Base-by-base conservation (phyloP, 2,113 vertebrate genomes). In the Halcyon malimbica region DNA sequence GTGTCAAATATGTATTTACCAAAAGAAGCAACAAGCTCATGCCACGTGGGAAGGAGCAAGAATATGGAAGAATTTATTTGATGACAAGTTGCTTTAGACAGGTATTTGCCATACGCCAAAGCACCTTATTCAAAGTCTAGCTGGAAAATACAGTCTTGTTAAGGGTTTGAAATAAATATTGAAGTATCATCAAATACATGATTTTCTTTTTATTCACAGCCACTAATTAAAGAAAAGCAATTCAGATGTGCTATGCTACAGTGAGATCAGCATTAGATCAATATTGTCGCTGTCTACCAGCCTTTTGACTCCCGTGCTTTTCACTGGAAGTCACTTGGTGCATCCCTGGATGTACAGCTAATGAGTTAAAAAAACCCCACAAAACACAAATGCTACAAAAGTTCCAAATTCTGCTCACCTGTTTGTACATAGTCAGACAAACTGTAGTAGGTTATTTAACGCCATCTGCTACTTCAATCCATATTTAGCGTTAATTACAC, bases 401-500 rank as follows among this genome's bases (percentile, higher is more conserved):
- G 50, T 91, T 92, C 74, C 41, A 90, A 93, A 90, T 86, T 88
- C 65, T 75, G 65, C 81, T 97, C 83, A 80, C 90, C 76, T 87
- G 28, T 90, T 91, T 96, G 48, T 83, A 81, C 56, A 48, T 53
- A 77, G 83, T 25, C 96, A 71, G 69, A 91, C 83, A 95, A 97
- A 96, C 21, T 10, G 60, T 83, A 82, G 87, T 68, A 87, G 82
- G 76, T 94, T 96, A 91, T 75, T 96, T 73, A 73, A 94, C 97
- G 90, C 63, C 57, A 93, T 87, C 88, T 93, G 82, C 82, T 81
- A 37, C 62, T 90, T 94, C 91, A 92, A 4, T 92, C 88, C 94
- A 37, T 95, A 93, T 92, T 94, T 93, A 96, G 44, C 81, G 83
- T 90, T 96, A 94, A 97, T 95, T 92, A 92, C 87, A 93, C 46